phyloP scores from a whole-genome alignment of 1,140 invertebrate genomes.

The Heliconius nattereri region DNA sequence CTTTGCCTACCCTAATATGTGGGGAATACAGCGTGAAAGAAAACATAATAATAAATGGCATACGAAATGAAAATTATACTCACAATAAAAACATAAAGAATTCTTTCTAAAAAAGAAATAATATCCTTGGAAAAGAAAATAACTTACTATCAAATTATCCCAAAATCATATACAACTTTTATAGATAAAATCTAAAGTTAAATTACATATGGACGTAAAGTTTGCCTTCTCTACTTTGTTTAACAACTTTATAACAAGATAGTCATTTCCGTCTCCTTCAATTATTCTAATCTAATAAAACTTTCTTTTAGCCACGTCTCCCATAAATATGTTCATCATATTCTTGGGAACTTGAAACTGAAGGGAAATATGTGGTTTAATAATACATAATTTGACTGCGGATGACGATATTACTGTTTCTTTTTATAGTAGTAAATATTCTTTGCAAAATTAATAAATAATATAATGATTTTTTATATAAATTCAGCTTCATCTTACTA shows the following conservation, averaged over 20 bases:
- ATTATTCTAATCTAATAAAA: slow-evolving; percentile 17
- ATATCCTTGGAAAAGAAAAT: background rate
- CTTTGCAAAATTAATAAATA: no score
- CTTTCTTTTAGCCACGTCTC: background rate
- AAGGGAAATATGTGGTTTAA: background rate
- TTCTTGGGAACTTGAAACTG: background rate
- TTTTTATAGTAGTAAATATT: no score
- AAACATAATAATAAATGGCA: no score
- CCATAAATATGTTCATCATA: slow-evolving; percentile 20
- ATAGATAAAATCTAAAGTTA: background rate
- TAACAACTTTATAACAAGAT: slow-evolving; percentile 11
- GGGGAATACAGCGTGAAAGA: no score
- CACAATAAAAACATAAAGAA: background rate
- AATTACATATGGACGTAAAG: slow-evolving; percentile 2
- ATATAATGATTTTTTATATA: background rate
- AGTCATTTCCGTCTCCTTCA: background rate
- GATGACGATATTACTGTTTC: no score
- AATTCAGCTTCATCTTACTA: background rate
- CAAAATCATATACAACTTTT: background rate
- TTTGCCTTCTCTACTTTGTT: background rate
- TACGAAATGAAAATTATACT: no score
- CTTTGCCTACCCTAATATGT: no score
- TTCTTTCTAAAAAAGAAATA: background rate
- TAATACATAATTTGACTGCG: no score
- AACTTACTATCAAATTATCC: background rate